Base-by-base conservation (phyloP, 2,888 invertebrate species). In the Heteromurus nitidus region DNA sequence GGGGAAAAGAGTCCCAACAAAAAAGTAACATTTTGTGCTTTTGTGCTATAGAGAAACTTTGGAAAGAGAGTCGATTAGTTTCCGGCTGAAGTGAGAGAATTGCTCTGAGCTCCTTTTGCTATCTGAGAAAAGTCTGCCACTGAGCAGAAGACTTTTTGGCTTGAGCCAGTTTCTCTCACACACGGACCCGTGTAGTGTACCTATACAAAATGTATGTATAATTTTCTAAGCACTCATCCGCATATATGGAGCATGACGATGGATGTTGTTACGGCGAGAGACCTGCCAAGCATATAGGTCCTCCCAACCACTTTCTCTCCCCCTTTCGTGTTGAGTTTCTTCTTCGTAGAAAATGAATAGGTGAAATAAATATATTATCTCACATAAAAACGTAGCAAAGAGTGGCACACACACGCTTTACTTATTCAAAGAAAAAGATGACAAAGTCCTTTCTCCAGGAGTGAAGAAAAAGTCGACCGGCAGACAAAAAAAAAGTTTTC, bases 81-180 rank as follows among this genome's bases (percentile, higher is more conserved):
- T 69, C 69, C 77, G 69, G 58, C 47, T 74, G 53, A 65, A 74
- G 36, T 65, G 36, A 50, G 64, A 50, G 74, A 74, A 65, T 65
- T 42, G 73, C 50, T 73, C 30, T 55, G 36, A 65, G 74, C 55
- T 65, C n/a, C n/a, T n/a, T n/a, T n/a, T 55, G 24, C 53, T 18
- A 22, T 22, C 31, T 30, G 31, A 74, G 20, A 64, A 55, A 55
- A 24, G 47, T 55, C 24, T 55, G 20, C 7, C 9, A n/a, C 47
- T 47, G 7, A 47, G n/a, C n/a, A n/a, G n/a, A n/a, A n/a, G n/a
- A n/a, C n/a, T n/a, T n/a, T n/a, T n/a, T n/a, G n/a, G n/a, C n/a
- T n/a, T n/a, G n/a, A n/a, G n/a, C n/a, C n/a, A n/a, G n/a, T n/a
- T n/a, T n/a, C n/a, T n/a, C n/a, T n/a, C n/a, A n/a, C n/a, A n/a